Base-by-base conservation (phyloP, 2,888 invertebrate genomes). In the Apantesis nais region DNA sequence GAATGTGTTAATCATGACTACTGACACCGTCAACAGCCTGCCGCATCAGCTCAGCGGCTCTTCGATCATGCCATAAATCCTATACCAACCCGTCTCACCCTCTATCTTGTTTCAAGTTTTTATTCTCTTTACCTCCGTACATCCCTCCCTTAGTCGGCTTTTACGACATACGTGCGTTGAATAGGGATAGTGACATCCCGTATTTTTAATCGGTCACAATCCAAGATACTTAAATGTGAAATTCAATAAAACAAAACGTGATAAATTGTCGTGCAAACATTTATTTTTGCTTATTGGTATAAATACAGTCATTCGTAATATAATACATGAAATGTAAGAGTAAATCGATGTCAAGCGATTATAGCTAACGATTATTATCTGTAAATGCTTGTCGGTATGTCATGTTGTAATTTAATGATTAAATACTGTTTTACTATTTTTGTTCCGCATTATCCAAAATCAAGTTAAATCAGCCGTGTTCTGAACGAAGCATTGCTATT, bases 381-480 rank as follows among this genome's bases (percentile, higher is more conserved):
- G 81, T 91, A 92, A 92, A 92, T 92, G 91, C 92, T 87, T 88
- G 83, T 89, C 86, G 91, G 90, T 89, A 91, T 91, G 90, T 91
- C 88, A 88, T 89, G 87, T 88, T 82, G 79, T 77, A 81, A 77
- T 79, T 67, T 72, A 73, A 68, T 77, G 79, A 83, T 66, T 66
- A 41, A 61, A 73, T 31, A 80, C 76, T 80, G 78, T 80, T 81
- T 82, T 74, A 85, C 83, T 84, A 83, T 83, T 85, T 85, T 83
- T 83, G 82, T 82, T 60, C n/a, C 41, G 16, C n/a, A 41, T 29
- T 25, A 37, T n/a, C 34, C 37, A 63, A 22, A 31, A 63, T 22
- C 31, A 11, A 44, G 2, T 44, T 22, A 44, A 63, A 29, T 19
- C 12, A 0, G 4, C 19, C 19, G 22, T 31, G 19, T 44, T 44